A percentile compares a stretch with the other conserved stretches of the same genome.
These are phyloP conservation scores for Hypercompe scribonia DNA, from an alignment of 2,888 invertebrate species.

Conservation along the genomic window DNA sequence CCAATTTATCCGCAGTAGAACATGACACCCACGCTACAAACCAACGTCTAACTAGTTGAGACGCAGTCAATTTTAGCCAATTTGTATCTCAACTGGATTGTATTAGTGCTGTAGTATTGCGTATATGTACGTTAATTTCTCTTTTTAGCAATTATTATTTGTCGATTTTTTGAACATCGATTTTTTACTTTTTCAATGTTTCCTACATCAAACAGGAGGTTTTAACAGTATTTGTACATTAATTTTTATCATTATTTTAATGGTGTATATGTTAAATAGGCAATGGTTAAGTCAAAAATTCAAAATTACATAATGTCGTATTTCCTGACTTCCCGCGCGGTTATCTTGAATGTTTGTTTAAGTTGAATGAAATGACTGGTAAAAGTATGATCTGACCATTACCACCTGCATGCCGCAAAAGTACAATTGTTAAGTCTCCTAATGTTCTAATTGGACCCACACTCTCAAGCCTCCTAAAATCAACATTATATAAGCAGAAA, in stretches of 20 bases:
- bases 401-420: neutral
- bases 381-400: neutral
- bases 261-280: no score
- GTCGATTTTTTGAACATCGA: no score
- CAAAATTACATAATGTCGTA: no score
- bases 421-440: neutral
- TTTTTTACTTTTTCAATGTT: no score
- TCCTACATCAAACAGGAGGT: no score
- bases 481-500: constrained; percentile 23
- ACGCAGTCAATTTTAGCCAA: constrained; percentile 42
- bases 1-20: constrained; percentile 53
- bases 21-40: constrained; percentile 50
- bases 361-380: neutral
- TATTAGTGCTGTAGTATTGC: constrained; percentile 4
- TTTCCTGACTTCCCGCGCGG: no score
- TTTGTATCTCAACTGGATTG: constrained; percentile 21
- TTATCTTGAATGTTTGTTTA: neutral
- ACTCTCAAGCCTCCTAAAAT: neutral
- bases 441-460: neutral
- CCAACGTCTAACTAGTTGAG: constrained; percentile 32
- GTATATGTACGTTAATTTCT: constrained; percentile 1
- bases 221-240: no score
- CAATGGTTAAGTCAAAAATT: no score
- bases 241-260: no score
- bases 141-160: neutral